These are phyloP conservation scores for Nyctibius grandis DNA, from an alignment of 2,797 vertebrate genomes.

Conservation along the genomic window DNA sequence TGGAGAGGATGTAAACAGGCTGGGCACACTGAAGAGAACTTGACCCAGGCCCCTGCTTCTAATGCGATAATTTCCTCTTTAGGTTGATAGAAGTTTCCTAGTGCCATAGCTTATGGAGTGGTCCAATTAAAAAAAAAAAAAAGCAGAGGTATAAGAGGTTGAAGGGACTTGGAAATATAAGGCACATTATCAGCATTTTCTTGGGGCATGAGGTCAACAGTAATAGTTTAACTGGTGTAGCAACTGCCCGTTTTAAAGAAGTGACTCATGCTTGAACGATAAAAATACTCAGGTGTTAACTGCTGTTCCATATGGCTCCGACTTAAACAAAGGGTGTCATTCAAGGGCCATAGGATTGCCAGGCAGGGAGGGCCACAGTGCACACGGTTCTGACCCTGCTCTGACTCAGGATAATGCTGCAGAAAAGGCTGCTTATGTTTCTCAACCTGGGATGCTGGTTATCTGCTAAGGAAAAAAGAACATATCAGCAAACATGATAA, in stretches of 20 bases:
- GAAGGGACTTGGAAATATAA: conserved; percentile 20
- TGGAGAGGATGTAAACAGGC: conserved; percentile 53
- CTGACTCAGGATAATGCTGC: neutral
- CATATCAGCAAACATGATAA: neutral
- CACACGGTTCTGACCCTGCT: neutral
- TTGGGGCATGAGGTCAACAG: neutral
- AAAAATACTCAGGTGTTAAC: conserved; percentile 27
- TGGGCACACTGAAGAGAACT: conserved; percentile 18
- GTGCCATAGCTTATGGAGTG: conserved; percentile 6
- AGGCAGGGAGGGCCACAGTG: neutral
- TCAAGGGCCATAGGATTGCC: neutral
- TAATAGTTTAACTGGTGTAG: conserved; percentile 1
- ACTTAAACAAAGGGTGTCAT: conserved; percentile 30
- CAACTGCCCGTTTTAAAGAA: conserved; percentile 11
- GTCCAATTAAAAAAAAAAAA: neutral
- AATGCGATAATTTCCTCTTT: conserved; percentile 63
- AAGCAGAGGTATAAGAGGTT: neutral
- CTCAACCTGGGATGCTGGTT: neutral
- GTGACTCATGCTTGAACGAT: neutral
- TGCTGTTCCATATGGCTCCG: neutral
- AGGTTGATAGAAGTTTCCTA: conserved; percentile 49
- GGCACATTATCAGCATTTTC: neutral
- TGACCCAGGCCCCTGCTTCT: conserved; percentile 14
- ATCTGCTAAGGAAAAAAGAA: neutral
- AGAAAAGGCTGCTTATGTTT: neutral